Evolutionary conservation across 2,888 invertebrate species (phyloP).

Genomic region (Trypoxylon attenuatum): DNA sequence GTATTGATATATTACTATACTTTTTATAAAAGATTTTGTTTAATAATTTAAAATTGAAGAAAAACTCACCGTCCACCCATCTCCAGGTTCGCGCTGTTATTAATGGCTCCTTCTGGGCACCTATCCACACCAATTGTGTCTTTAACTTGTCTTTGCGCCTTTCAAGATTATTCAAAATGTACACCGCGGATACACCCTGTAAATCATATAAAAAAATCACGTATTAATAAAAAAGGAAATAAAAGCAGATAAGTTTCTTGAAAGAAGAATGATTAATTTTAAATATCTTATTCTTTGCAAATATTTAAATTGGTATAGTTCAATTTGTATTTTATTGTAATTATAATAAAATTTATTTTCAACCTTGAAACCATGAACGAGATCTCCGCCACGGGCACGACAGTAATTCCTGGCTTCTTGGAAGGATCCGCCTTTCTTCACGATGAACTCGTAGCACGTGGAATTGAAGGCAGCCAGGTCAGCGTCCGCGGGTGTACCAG

Average conservation of each 20-base stretch:
- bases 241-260: too few relatives aligned
- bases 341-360: too few relatives aligned
- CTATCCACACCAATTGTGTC: slow-evolving; percentile 93
- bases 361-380: slow-evolving; percentile 82
- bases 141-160: slow-evolving; percentile 86
- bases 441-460: slow-evolving; percentile 92
- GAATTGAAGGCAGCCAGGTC: slow-evolving; percentile 89
- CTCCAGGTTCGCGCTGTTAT: slow-evolving; percentile 90
- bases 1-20: too few relatives aligned
- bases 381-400: slow-evolving; percentile 82
- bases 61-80: slow-evolving; percentile 87
- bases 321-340: too few relatives aligned
- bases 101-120: slow-evolving; percentile 91
- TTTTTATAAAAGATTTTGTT: too few relatives aligned
- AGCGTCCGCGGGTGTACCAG: slow-evolving; percentile 85
- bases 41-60: not conserved
- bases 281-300: too few relatives aligned
- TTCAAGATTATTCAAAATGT: slow-evolving; percentile 87
- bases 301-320: too few relatives aligned
- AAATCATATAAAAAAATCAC: not conserved
- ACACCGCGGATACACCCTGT: slow-evolving; percentile 80
- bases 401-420: slow-evolving; percentile 88
- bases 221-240: too few relatives aligned
- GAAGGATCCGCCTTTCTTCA: slow-evolving; percentile 88
- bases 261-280: too few relatives aligned